Evolutionary conservation across 1,140 invertebrate genomes (phyloP).

Genomic region (Euura saliciscinereae): DNA sequence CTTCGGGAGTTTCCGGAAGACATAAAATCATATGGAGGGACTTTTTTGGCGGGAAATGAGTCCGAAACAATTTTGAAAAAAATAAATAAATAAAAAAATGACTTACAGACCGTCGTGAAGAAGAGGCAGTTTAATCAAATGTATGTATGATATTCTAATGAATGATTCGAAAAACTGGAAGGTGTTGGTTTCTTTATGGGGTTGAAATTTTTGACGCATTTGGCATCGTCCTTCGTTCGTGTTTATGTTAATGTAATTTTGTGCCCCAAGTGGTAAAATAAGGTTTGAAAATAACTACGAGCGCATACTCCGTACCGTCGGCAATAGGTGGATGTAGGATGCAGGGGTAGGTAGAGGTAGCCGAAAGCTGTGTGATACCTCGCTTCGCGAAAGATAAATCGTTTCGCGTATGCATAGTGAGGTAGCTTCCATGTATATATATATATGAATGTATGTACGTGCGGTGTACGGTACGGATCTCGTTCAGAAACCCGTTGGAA

Average conservation of each 20-base stretch:
- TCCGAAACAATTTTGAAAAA: too few relatives aligned
- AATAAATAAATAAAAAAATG: too few relatives aligned
- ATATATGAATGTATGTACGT: background rate
- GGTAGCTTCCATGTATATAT: background rate
- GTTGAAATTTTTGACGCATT: conserved; percentile 38
- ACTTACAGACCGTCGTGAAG: too few relatives aligned
- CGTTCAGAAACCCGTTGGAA: background rate
- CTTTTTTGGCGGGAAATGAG: too few relatives aligned
- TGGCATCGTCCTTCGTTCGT: conserved; percentile 26
- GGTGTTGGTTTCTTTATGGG: too few relatives aligned
- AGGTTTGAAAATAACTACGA: conserved; percentile 24
- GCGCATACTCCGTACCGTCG: background rate
- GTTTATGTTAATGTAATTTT: conserved; percentile 56
- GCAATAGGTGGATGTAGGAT: too few relatives aligned
- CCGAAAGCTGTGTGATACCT: background rate
- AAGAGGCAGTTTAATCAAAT: too few relatives aligned
- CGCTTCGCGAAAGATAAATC: conserved; percentile 39
- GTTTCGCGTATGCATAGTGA: conserved; percentile 41
- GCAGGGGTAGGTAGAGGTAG: background rate
- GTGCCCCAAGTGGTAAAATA: conserved; percentile 41
- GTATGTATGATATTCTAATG: too few relatives aligned
- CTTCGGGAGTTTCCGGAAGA: too few relatives aligned
- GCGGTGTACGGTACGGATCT: conserved; percentile 17
- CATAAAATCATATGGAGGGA: too few relatives aligned
- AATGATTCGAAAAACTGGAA: too few relatives aligned